phyloP scores from a whole-genome alignment of 1,140 invertebrate species.

The Callitettix versicolor region DNA sequence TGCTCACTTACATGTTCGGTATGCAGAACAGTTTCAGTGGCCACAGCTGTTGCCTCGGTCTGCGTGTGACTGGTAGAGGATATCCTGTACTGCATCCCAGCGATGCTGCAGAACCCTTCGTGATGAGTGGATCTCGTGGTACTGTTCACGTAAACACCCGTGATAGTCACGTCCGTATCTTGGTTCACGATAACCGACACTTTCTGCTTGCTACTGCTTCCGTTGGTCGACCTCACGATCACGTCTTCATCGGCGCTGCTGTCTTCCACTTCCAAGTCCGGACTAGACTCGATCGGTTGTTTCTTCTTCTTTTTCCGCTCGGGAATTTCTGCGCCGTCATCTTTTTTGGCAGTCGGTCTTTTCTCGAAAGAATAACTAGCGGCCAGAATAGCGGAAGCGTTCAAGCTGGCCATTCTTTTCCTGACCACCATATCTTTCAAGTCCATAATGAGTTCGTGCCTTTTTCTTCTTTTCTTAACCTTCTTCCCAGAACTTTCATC shows the following conservation, averaged over 20 bases:
- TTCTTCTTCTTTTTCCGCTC: constrained; percentile 16
- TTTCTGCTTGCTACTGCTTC: constrained; percentile 39
- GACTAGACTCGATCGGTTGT: constrained; percentile 6
- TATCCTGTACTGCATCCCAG: constrained; percentile 72
- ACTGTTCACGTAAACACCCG: constrained; percentile 63
- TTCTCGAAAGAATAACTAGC: constrained; percentile 76
- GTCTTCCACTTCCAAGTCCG: constrained; percentile 30
- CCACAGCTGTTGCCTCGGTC: constrained; percentile 62
- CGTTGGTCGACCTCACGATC: constrained; percentile 19
- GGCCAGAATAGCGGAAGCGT: constrained; percentile 83
- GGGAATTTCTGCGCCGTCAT: constrained; percentile 29
- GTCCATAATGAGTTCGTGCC: constrained; percentile 66
- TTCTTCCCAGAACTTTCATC: constrained; percentile 25
- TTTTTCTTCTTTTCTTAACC: constrained; percentile 38
- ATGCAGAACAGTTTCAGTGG: constrained; percentile 42
- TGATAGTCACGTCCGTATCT: constrained; percentile 76
- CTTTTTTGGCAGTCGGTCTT: constrained; percentile 41
- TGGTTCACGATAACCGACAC: constrained; percentile 61
- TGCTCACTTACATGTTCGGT: constrained; percentile 22
- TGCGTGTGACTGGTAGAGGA: constrained; percentile 63
- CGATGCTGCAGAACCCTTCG: constrained; percentile 70
- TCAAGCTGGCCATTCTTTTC: constrained; percentile 85
- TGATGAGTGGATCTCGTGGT: constrained; percentile 61
- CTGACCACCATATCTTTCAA: constrained; percentile 77
- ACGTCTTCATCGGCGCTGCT: constrained; percentile 21